Evolutionary conservation across 2,113 vertebrate genomes (phyloP), one percentile per base, ranked within the genome.

Genomic region (Athene cunicularia): DNA sequence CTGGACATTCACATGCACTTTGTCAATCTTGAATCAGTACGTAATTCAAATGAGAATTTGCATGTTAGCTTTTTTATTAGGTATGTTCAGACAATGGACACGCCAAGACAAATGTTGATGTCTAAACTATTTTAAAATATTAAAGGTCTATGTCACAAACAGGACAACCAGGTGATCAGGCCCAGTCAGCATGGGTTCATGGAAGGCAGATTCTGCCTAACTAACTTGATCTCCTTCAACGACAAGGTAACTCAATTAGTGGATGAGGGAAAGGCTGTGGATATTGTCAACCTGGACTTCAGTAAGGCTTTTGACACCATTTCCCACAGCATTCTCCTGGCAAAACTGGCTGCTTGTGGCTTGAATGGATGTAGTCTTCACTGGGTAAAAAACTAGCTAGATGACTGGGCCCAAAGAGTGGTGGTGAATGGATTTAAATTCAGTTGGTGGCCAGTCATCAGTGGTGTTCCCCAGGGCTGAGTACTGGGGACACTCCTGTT

Each of bases 321-420:
- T 47, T 47, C 45, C 45, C 20, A 47, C 45, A 47, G 45, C 45
- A 30, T 37, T 47, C 64, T 19, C 11, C 12, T 32, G 55, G 14
- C 59, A 22, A 83, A 87, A 37, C 6, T 14, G 9, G 8, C 18
- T 37, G 19, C 21, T 77, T 0, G 0, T 13, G 22, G 14, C 33
- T 37, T 23, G 37, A 26, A 26, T 0, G 0, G 5, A 4, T 2
- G 0, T 24, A 58, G 2, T 17, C 3, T 15, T 59, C 8, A 4
- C 18, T 58, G 14, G 14, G 10, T 45, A n/a, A 66, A 85, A 33
- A 33, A 6, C 19, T n/a, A 33, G 1, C 21, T 47, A 30, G 11
- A 30, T n/a, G 16, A 14, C 9, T 17, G 1, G 9, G 8, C 20
- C 16, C 6, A 43, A 22, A 41, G 47, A 35, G 5, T 21, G 7